phyloP scores from a whole-genome alignment of 1,140 invertebrate species.

The Saccostrea echinata region DNA sequence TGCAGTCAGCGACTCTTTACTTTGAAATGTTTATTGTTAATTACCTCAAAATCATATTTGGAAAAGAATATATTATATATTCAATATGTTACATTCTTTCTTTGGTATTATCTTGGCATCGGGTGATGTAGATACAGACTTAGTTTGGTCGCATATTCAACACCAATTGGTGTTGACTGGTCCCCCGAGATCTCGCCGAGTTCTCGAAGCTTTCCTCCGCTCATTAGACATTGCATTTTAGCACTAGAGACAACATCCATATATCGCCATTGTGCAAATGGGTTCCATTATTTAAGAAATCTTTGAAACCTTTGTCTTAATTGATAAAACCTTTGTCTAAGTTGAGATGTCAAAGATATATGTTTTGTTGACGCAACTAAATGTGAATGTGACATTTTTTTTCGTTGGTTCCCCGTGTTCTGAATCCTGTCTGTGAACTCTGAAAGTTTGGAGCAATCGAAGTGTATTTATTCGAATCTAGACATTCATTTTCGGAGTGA shows the following conservation, averaged over 20 bases:
- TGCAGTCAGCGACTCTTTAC: not conserved
- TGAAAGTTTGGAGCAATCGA: slow-evolving; percentile 38
- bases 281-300: slow-evolving; percentile 52
- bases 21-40: not conserved
- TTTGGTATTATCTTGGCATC: not conserved
- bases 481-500: slow-evolving; percentile 51
- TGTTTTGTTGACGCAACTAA: slow-evolving; percentile 56
- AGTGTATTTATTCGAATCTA: slow-evolving; percentile 44
- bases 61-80: not conserved
- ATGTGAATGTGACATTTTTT: slow-evolving; percentile 63
- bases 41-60: not conserved
- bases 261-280: slow-evolving; percentile 59
- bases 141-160: slow-evolving; percentile 34
- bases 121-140: slow-evolving; percentile 21
- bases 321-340: slow-evolving; percentile 8
- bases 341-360: slow-evolving; percentile 56
- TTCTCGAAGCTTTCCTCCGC: slow-evolving; percentile 8
- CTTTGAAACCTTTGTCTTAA: slow-evolving; percentile 45
- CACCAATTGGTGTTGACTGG: slow-evolving; percentile 26
- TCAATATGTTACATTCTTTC: not conserved
- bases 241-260: slow-evolving; percentile 34
- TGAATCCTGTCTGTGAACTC: not conserved
- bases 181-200: not conserved
- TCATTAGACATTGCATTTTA: slow-evolving; percentile 40
- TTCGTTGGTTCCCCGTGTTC: slow-evolving; percentile 58